Conservation (phyloP, 1,140 invertebrate species). For the Helicoverpa armigera region DNA sequence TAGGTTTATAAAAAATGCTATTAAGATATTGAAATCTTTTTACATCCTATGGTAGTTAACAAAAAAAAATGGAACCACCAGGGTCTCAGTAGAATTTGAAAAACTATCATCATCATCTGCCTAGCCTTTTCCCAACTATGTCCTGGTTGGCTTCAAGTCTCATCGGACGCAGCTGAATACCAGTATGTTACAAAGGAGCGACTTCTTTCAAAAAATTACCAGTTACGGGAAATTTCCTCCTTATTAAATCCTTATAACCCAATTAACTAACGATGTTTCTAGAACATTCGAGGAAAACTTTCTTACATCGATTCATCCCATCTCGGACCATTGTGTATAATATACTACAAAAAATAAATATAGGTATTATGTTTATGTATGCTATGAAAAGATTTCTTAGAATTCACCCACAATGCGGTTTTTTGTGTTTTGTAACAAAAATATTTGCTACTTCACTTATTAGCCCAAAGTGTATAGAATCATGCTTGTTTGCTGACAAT, state of each 20-base stretch:
- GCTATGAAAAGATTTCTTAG: not conserved
- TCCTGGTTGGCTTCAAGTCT: too few species aligned
- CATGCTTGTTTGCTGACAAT: too few species aligned
- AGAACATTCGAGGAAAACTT: conserved; percentile 13
- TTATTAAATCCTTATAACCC: conserved; percentile 8
- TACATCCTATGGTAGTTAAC: too few species aligned
- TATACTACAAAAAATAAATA: not conserved
- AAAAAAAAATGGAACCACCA: too few species aligned
- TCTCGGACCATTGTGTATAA: not conserved
- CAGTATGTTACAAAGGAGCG: not conserved
- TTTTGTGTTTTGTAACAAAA: not conserved
- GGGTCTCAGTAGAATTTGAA: too few species aligned
- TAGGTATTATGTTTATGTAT: not conserved
- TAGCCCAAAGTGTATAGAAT: not conserved
- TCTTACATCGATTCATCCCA: conserved; percentile 2
- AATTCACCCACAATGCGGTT: not conserved
- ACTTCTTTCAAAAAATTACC: not conserved
- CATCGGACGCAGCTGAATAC: not conserved
- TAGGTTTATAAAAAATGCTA: too few species aligned
- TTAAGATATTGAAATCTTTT: too few species aligned
- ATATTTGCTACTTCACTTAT: conserved; percentile 5
- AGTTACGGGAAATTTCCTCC: not conserved
- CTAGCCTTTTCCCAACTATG: too few species aligned
- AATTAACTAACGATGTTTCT: conserved; percentile 25
- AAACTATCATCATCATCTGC: too few species aligned